Evolutionary conservation across 2,888 invertebrate species (phyloP).

Genomic region (Barypeithes pellucidus): DNA sequence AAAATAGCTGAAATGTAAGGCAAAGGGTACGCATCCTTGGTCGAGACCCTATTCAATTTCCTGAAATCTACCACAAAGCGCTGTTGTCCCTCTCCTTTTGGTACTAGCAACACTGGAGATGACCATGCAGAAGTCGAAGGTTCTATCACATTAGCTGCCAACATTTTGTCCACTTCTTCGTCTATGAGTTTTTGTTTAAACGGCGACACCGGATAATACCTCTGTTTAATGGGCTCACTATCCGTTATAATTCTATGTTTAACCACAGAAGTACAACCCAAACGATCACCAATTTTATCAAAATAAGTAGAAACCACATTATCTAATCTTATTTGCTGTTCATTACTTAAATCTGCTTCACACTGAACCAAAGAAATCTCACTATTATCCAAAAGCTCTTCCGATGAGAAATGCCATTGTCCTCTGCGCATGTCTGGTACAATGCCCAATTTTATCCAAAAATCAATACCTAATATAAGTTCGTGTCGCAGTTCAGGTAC

Average conservation of each 20-base stretch:
- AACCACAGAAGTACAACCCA: conserved; percentile 34
- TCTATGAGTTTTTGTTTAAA: conserved; percentile 37
- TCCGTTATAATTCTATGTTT: conserved; percentile 21
- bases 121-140: conserved; percentile 58
- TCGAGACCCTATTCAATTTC: conserved; percentile 59
- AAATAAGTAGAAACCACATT: conserved; percentile 19
- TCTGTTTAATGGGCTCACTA: conserved; percentile 42
- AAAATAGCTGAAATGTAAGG: conserved; percentile 61
- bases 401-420: conserved; percentile 7
- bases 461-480: conserved; percentile 12
- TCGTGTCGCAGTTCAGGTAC: conserved; percentile 10
- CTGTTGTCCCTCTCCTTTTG: conserved; percentile 55
- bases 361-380: neutral
- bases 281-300: conserved; percentile 12
- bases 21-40: conserved; percentile 62
- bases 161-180: conserved; percentile 62
- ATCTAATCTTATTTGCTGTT: conserved; percentile 13
- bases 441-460: conserved; percentile 15
- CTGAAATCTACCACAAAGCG: conserved; percentile 62
- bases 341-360: conserved; percentile 14
- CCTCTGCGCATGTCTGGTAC: conserved; percentile 16
- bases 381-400: neutral
- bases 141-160: conserved; percentile 57
- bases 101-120: conserved; percentile 58
- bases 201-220: conserved; percentile 42